Evolutionary conservation across 2,113 vertebrate species (phyloP), one percentile per base, ranked within the genome.

Genomic region (Caracal caracal): DNA sequence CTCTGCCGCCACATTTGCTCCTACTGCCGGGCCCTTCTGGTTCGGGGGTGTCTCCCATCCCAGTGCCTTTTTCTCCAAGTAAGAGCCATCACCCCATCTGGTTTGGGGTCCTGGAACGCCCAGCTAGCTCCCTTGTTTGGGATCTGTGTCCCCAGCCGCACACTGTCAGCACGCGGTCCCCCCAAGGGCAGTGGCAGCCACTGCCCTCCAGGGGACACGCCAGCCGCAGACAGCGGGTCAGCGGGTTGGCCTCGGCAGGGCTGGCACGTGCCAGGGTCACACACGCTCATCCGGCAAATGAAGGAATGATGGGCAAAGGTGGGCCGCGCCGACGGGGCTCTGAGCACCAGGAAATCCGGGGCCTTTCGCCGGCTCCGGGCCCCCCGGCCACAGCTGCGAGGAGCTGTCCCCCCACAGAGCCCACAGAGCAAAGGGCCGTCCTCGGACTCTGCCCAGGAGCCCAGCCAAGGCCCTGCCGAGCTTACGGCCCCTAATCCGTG

Each of bases 351-450:
- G 22, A 79, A n/a, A 6, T 33, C 33, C 16, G 3, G 43, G 88
- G 37, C 40, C 78, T 75, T 3, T 1, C 0, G 2, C 15, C 16
- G 0, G 2, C 70, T 76, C 6, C 0, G 11, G 4, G 10, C 56
- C 6, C 0, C 40, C 65, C 5, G 0, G 37, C 43, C 30, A 49
- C 49, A 0, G 40, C 40, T 26, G 9, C 1, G 0, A 4, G 5
- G 3, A 28, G 22, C 59, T 49, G 5, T 30, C 43, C 73, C 61
- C 20, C 1, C 11, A 33, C 30, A 11, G 73, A 28, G 20, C 37
- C 37, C 35, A 7, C 30, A 70, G 17, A 3, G 35, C 49, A 28
- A 56, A 56, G 28, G 71, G 37, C 65, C 0, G 1, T 3, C 22
- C 35, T 0, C 1, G 24, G 63, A 22, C 37, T 56, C 19, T 30